Base-by-base conservation (phyloP, 2,888 invertebrate genomes). In the Pinctada fucata region DNA sequence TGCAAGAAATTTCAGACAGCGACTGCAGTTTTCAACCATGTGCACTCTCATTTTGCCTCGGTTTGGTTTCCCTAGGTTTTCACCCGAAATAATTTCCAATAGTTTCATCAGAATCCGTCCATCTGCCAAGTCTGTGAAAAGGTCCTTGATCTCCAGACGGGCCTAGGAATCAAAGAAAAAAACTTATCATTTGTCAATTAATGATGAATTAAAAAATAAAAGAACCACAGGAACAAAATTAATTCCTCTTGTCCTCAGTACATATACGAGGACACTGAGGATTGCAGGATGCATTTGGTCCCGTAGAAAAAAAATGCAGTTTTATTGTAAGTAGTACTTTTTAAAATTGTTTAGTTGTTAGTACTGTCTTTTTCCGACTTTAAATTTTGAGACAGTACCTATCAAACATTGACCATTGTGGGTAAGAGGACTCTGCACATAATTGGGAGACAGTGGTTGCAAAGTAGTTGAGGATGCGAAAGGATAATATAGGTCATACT, bases 1-100 rank as follows among this genome's bases (percentile, higher is more conserved):
- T 93, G 97, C 97, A 87, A 99, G 94, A 93, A 99, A 99, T 91
- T 97, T 97, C 91, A 99, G 94, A 91, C 97, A 97, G 94, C 98
- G 98, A 94, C 99, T 99, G 91, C 99, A 97, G 93, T 99, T 99
- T 94, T 99, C 99, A 79, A 99, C 97, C 94, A 99, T 99, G 94
- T 99, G 99, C 72, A 99, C 99, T 86, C 99, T 94, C 96, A 99
- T 97, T 83, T 96, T 95, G 68, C 98, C 98, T 92, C 95, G 96
- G 94, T 99, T 99, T 90, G 99, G 99, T 89, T 97, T 96, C 84
- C 97, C 99, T 89, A 99, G 94, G 90, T 98, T 97, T 94, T 99
- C 99, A 64, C 99, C 99, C 85, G 98, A 98, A 93, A 99, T 99
- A 92, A 99, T 98, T 94, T 99, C 99, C 92, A 99, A 94, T 85